Evolutionary conservation across 1,140 invertebrate genomes (phyloP).

Genomic region (Heliconius hewitsoni): DNA sequence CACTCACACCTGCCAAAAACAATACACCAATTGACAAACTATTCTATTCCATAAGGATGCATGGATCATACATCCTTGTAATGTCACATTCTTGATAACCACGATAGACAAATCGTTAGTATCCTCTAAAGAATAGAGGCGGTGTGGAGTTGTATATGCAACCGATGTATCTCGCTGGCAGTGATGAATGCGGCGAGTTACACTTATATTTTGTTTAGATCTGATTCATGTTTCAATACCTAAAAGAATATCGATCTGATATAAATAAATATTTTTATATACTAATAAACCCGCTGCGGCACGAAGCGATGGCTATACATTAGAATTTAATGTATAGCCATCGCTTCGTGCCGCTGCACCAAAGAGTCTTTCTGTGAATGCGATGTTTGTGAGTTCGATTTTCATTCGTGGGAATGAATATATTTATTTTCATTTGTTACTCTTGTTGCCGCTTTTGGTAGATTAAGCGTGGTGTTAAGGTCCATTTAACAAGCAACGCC

Average conservation of each 20-base stretch:
- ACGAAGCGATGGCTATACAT: too few relatives aligned
- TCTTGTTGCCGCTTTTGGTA: too few relatives aligned
- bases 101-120: not conserved
- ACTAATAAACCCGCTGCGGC: too few relatives aligned
- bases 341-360: too few relatives aligned
- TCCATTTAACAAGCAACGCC: too few relatives aligned
- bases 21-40: not conserved
- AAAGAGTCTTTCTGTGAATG: too few relatives aligned
- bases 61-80: not conserved
- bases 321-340: too few relatives aligned
- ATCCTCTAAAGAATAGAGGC: not conserved
- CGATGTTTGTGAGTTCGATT: too few relatives aligned
- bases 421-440: too few relatives aligned
- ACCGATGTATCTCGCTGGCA: constrained; percentile 28
- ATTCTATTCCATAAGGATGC: not conserved
- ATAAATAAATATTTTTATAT: too few relatives aligned
- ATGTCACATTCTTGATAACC: not conserved
- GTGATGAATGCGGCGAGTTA: constrained; percentile 38
- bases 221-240: not conserved
- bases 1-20: not conserved
- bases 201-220: constrained; percentile 37
- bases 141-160: constrained; percentile 3
- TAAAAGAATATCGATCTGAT: not conserved
- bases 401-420: too few relatives aligned
- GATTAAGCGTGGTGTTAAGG: too few relatives aligned